A percentile compares a stretch with the other conserved stretches of the same genome.
Conservation (phyloP, 2,113 vertebrate genomes). For the Pseudorectes ferrugineus region DNA sequence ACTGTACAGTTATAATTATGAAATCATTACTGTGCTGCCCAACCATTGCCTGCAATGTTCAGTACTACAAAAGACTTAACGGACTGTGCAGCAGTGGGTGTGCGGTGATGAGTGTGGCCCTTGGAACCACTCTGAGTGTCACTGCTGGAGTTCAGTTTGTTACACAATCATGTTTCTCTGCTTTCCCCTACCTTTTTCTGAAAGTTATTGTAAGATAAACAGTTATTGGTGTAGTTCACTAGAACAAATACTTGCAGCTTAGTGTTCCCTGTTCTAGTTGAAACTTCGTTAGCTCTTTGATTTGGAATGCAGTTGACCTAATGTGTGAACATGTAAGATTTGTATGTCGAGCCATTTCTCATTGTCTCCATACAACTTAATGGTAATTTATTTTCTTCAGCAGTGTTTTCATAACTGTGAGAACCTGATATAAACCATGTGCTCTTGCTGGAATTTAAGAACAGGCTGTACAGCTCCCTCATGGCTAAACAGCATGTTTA, state of each 20-base stretch:
- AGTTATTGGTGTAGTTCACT: not conserved
- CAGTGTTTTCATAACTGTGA: conserved; percentile 33
- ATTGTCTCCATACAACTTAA: conserved; percentile 18
- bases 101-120: not conserved
- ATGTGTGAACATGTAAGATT: not conserved
- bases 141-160: not conserved
- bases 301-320: conserved; percentile 11
- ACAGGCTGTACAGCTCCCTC: conserved; percentile 42
- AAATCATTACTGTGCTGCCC: not conserved
- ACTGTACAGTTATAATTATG: not conserved
- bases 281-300: not conserved
- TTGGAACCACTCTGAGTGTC: not conserved
- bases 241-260: not conserved
- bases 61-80: not conserved
- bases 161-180: not conserved
- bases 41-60: not conserved
- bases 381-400: conserved; percentile 41
- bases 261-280: not conserved
- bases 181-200: not conserved
- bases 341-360: conserved; percentile 13
- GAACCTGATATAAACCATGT: conserved; percentile 45
- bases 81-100: not conserved
- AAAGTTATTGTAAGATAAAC: not conserved
- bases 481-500: conserved; percentile 24
- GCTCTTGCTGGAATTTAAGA: conserved; percentile 46